Evolutionary conservation across 2,888 invertebrate species (phyloP), one percentile per base, ranked within the genome.

Genomic region (Epiblema foenella): DNA sequence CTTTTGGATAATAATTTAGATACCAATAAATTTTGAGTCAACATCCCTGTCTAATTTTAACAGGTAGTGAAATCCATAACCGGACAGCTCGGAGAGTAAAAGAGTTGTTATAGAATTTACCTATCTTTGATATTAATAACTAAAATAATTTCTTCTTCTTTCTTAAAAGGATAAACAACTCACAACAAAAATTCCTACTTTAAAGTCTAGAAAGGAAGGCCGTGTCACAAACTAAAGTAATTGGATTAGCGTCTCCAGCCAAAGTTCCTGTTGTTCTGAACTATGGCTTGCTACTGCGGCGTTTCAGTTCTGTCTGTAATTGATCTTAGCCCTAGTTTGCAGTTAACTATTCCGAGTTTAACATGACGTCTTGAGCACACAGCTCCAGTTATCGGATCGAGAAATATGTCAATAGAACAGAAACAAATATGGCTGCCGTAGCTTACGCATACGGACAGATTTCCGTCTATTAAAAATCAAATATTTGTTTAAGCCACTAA

Each of bases 161-260:
- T n/a, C n/a, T n/a, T 46, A n/a, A 46, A 7, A n/a, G 46, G 46
- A n/a, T 46, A n/a, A 46, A 46, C 7, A 46, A 46, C 46, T 46
- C n/a, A 8, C 4, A 46, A 46, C n/a, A 12, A 39, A 46, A 1
- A 46, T 46, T n/a, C 46, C 46, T 7, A n/a, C 46, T 46, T 46
- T 46, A n/a, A 46, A 46, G 46, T 46, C 46, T 46, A 46, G 46
- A 46, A 46, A 46, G 46, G 18, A 51, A 51, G 18, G 1, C 18
- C 17, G n/a, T 57, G 17, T 37, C 57, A 57, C 37, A 17, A 57
- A 57, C 57, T 15, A 20, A 29, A 57, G 5, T 57, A 57, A 57
- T 57, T 57, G 57, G 57, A 57, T 57, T 57, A 57, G 10, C 37
- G 37, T 37, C 37, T 57, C 57, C 57, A 33, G 57, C 33, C 17